These are phyloP conservation scores for Coenonympha arcania DNA, from an alignment of 2,888 invertebrate genomes.

Conservation along the genomic window DNA sequence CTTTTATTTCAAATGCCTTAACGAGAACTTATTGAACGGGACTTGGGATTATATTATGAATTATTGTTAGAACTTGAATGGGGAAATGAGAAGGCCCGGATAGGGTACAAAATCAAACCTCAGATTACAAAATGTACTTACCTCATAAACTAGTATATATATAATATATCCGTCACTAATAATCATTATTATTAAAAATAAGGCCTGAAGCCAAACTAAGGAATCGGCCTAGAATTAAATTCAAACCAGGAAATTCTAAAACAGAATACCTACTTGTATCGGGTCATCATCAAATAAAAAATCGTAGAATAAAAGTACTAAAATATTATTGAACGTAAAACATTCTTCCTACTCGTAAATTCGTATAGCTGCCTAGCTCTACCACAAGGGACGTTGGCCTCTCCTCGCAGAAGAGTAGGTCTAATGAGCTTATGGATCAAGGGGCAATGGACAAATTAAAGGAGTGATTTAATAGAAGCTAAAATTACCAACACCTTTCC, in stretches of 20 bases:
- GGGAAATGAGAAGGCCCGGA: too few species aligned
- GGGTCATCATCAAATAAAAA: too few species aligned
- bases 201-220: too few species aligned
- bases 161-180: too few species aligned
- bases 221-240: too few species aligned
- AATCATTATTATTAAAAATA: too few species aligned
- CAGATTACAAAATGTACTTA: too few species aligned
- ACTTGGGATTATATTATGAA: conserved; percentile 28
- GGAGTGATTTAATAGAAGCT: neutral
- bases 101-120: too few species aligned
- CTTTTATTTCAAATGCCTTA: neutral
- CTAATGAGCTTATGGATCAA: neutral
- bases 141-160: too few species aligned
- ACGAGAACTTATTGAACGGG: neutral
- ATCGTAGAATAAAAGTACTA: too few species aligned
- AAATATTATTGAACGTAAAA: neutral
- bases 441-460: neutral
- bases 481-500: neutral
- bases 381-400: neutral
- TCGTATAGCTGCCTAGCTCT: neutral
- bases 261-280: too few species aligned
- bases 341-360: neutral
- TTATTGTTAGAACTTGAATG: neutral
- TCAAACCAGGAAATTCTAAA: too few species aligned
- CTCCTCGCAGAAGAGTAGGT: neutral